Base-by-base conservation (phyloP, 2,888 invertebrate species). In the Drosophila affinis region DNA sequence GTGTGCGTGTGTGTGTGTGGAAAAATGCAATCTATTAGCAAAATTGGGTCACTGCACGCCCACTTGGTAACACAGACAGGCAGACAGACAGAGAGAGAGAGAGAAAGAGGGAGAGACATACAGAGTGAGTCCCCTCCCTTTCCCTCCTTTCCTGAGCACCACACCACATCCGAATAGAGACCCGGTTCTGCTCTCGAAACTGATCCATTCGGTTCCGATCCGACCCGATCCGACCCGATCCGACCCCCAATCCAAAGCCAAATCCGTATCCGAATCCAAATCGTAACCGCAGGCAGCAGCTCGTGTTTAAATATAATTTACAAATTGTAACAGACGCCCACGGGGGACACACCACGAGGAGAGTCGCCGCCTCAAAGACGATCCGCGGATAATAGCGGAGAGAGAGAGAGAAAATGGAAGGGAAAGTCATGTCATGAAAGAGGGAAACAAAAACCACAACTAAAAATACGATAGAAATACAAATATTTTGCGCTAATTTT, bases 11-110 rank as follows among this genome's bases (percentile, higher is more conserved):
- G 44, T 29, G 46, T 44, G 52, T 62, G 82, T 72, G 64, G 81
- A 83, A 78, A 83, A 83, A 80, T 80, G 83, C 86, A 83, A 79
- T 83, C 83, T 83, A 83, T 83, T 86, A 86, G 79, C 79, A 69
- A 83, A 83, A 83, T 83, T 86, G 72, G 83, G 81, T 86, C 83
- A 83, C 79, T 83, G 86, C 86, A 83, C 83, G 86, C 83, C 86
- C 81, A 83, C 83, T 79, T 83, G 83, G 81, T 83, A 79, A 78
- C 75, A 80, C 64, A 64, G 59, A 63, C 52, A 57, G 27, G 18
- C 17, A 34, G 29, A 18, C 14, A 39, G 5, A 39, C 6, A 34
- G 12, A 34, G 34, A 12, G 34, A 53, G 39, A 39, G 0, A 14
- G 39, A 34, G 34, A 10, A 12, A 34, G 34, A 53, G 39, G 12